phyloP scores from a whole-genome alignment of 2,888 invertebrate species.

The Yponomeuta plumbellus region DNA sequence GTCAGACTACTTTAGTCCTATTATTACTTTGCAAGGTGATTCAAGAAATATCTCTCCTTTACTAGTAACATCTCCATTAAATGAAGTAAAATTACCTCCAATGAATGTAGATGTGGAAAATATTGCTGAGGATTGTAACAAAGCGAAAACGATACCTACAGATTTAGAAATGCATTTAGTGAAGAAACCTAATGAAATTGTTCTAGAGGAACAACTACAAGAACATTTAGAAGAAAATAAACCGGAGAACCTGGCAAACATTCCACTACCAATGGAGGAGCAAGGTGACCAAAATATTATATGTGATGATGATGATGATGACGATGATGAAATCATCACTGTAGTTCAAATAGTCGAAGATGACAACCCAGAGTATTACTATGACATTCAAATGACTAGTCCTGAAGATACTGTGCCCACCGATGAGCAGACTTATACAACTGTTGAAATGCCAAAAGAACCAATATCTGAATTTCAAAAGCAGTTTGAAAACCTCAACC shows the following conservation, averaged over 20 bases:
- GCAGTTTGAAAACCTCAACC: conserved; percentile 59
- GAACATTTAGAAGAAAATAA: conserved; percentile 3
- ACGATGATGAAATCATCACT: conserved; percentile 71
- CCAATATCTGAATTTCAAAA: conserved; percentile 52
- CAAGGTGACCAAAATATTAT: neutral
- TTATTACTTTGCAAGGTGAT: conserved; percentile 33
- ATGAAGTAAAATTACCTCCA: conserved; percentile 10
- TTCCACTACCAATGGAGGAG: conserved; percentile 12
- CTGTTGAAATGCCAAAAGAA: conserved; percentile 30
- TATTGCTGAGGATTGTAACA: neutral
- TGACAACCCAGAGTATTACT: conserved; percentile 61
- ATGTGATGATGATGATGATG: conserved; percentile 46
- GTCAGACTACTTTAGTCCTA: conserved; percentile 51
- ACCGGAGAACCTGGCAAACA: conserved; percentile 4
- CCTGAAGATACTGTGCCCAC: conserved; percentile 35
- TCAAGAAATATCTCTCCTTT: conserved; percentile 48
- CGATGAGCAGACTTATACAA: conserved; percentile 20
- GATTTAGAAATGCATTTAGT: neutral
- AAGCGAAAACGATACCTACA: neutral
- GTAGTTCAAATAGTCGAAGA: conserved; percentile 72
- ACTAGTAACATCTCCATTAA: neutral
- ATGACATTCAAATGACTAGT: conserved; percentile 59
- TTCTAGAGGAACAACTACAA: neutral
- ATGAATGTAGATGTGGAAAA: conserved; percentile 19
- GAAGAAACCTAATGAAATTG: neutral